phyloP scores from a whole-genome alignment of 2,797 vertebrate species.

The Lithobates pipiens region DNA sequence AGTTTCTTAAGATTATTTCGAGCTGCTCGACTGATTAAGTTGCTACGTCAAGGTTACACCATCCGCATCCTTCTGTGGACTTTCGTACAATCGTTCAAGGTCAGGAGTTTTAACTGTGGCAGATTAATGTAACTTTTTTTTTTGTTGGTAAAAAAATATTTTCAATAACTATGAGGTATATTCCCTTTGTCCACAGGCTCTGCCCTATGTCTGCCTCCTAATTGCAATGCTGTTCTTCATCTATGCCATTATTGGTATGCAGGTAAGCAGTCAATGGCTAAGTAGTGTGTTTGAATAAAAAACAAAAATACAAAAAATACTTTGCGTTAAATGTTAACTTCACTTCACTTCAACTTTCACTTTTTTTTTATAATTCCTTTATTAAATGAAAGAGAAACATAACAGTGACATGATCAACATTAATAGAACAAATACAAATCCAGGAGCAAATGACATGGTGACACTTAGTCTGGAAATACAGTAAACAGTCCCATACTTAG shows the following conservation, averaged over 20 bases:
- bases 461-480: no score
- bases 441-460: no score
- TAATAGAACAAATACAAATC: no score
- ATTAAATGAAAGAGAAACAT: no score
- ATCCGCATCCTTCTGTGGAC: slow-evolving; percentile 98
- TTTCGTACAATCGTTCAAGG: slow-evolving; percentile 98
- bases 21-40: slow-evolving; percentile 94
- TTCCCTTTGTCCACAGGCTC: slow-evolving; percentile 78
- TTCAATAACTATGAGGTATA: neutral
- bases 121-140: neutral
- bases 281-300: neutral
- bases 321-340: no score
- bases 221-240: slow-evolving; percentile 99
- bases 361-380: no score
- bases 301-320: no score
- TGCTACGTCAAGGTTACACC: slow-evolving; percentile 96
- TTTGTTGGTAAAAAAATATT: neutral
- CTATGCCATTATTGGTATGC: slow-evolving; percentile 99
- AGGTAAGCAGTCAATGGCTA: slow-evolving; percentile 78
- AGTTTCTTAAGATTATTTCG: slow-evolving; percentile 95
- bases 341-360: no score
- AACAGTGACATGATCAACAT: no score
- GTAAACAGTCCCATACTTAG: no score
- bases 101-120: slow-evolving; percentile 64
- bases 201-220: slow-evolving; percentile 97